Base-by-base conservation (phyloP, 2,797 vertebrate species). In the Labroides dimidiatus region DNA sequence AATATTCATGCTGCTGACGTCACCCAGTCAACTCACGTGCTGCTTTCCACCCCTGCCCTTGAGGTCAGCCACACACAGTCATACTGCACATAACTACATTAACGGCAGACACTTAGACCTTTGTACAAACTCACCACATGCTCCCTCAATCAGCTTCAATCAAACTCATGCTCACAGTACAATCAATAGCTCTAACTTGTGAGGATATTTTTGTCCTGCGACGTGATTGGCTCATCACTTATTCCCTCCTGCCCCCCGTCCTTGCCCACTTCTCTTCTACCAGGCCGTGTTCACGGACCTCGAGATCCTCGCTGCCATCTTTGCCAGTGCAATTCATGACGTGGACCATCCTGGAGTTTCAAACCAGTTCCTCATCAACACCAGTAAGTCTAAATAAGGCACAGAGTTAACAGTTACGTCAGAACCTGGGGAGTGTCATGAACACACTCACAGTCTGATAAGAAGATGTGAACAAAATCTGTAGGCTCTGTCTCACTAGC, bases 321-420 rank as follows among this genome's bases (percentile, higher is more conserved):
- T 99, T 92, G 97, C 97, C 85, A 98, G 97, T 94, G 98, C 98
- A 81, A 99, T 99, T 92, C 98, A 99, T 50, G 97, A 99, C 56
- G 98, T 99, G 23, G 98, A 99, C 91, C 98, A 99, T 88, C 98
- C 98, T 53, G 98, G 97, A 24, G 98, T 99, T 87, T 99, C 98
- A 76, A 99, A 99, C 92, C 98, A 99, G 90, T 99, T 99, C 92
- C 97, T 99, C 91, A 99, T 99, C 92, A 99, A 96, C 93, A 99
- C 97, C 85, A 99, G 97, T 98, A 93, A 96, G 97, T 96, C 66
- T 72, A 75, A 87, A 77, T 63, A 48, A 13, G 15, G 57, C 14
- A 3, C 41, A 1, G 52, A 64, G 14, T 74, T 78, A 52, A 48
- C 81, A 74, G 67, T 55, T 69, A 37, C 57, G 65, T 86, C 69